phyloP scores from a whole-genome alignment of 2,888 invertebrate species.

The Lamellibrachia columna region DNA sequence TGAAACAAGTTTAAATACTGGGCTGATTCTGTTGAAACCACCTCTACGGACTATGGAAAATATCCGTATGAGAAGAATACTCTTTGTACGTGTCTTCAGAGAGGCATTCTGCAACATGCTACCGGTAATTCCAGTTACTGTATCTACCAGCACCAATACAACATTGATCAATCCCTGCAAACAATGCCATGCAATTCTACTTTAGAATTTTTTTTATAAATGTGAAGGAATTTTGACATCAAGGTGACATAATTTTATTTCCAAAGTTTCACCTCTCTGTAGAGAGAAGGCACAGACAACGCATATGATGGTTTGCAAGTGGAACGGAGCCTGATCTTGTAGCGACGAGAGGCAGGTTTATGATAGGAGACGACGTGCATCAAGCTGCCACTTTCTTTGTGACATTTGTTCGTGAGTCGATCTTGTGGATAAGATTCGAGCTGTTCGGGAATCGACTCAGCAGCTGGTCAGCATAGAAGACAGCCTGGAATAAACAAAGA shows the following conservation, averaged over 20 bases:
- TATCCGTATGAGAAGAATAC: not conserved
- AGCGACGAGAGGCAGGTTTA: not conserved
- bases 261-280: not conserved
- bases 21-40: too few relatives aligned
- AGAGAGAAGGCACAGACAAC: not conserved
- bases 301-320: not conserved
- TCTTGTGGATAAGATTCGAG: constrained; percentile 28
- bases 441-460: constrained; percentile 42
- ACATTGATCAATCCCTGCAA: not conserved
- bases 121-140: not conserved
- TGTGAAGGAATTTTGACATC: not conserved
- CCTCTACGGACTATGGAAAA: not conserved
- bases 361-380: not conserved
- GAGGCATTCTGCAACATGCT: not conserved
- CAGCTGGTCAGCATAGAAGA: constrained; percentile 64
- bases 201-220: not conserved
- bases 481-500: constrained; percentile 48
- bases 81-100: not conserved
- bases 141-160: not conserved
- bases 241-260: not conserved
- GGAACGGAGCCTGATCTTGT: not conserved
- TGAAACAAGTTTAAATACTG: not conserved
- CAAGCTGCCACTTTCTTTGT: not conserved
- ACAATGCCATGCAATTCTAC: not conserved
- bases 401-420: not conserved